Base-by-base conservation (phyloP, 1,140 invertebrate genomes). In the Orchesella cincta region DNA sequence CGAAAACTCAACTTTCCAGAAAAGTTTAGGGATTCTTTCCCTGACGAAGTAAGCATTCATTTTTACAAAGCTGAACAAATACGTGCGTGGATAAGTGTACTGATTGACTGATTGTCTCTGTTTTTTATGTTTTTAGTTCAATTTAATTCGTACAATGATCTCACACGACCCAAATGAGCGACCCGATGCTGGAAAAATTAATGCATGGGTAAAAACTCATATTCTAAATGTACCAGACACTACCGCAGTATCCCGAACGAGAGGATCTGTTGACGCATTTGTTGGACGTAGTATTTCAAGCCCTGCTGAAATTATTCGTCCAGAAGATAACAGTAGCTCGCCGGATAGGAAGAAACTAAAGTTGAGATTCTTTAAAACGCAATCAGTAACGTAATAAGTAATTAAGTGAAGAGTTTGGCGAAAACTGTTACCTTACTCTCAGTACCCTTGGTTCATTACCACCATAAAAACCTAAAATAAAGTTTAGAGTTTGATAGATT, bases 141-240 rank as follows among this genome's bases (percentile, higher is more conserved):
- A 90, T 1, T 87, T 96, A 67, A 85, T 97, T 16, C 88, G 89
- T 74, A 85, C 91, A 84, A 93, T 97, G 91, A 86, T 96, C 12
- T 91, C 92, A 31, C 84, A 88, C 23, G 86, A 92, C 78, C 94
- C 95, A 0, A 85, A 87, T 2, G 86, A 90, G 76, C 86, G 95
- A 28, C 94, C 94, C n/a, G 79, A 80, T 72, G 79, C 81, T 26
- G 52, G 52, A 8, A 54, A 73, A 67, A 78, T 82, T 29, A 80
- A 73, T 54, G 18, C n/a, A 28, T 80, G 80, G 80, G 70, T 80
- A n/a, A 80, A 74, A 62, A 73, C n/a, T 16, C 57, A 76, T 72
- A 46, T 70, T 1, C 12, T n/a, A 1, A 67, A n/a, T 14, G 1
- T 67, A 5, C 31, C 62, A 18, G 54, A 8, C 8, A 5, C 28